phyloP scores from a whole-genome alignment of 2,888 invertebrate species.

The Deladenus siricidicola region DNA sequence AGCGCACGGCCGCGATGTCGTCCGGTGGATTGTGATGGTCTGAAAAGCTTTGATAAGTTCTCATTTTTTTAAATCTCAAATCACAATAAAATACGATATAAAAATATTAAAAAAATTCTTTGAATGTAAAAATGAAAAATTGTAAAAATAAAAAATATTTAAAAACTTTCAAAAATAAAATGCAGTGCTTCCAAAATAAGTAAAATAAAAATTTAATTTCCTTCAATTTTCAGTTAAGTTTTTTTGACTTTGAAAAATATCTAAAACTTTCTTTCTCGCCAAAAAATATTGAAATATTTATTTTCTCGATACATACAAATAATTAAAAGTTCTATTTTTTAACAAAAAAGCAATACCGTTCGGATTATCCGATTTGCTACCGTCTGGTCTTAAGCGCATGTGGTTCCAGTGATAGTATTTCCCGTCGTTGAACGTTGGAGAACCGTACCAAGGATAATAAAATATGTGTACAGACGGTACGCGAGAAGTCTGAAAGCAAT shows the following conservation, averaged over 20 bases:
- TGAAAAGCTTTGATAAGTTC: conserved; percentile 1
- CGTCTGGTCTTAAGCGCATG: background rate
- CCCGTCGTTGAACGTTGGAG: conserved; percentile 42
- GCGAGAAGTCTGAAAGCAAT: conserved; percentile 8
- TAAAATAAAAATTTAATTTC: too few relatives aligned
- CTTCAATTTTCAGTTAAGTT: too few relatives aligned
- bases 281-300: too few relatives aligned
- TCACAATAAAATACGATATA: conserved; percentile 51
- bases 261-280: too few relatives aligned
- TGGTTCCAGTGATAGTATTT: conserved; percentile 15
- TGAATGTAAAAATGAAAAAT: conserved; percentile 6
- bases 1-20: conserved; percentile 60
- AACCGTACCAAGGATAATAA: conserved; percentile 56
- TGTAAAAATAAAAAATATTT: conserved; percentile 3
- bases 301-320: too few relatives aligned
- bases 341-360: too few relatives aligned
- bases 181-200: too few relatives aligned
- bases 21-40: conserved; percentile 59
- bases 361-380: background rate
- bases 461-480: conserved; percentile 53
- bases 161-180: conserved; percentile 1
- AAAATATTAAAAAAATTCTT: too few relatives aligned
- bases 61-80: background rate
- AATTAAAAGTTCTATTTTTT: too few relatives aligned
- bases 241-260: too few relatives aligned